Conservation (phyloP, 2,797 vertebrate genomes). For the Tenualosa thibaudeaui region DNA sequence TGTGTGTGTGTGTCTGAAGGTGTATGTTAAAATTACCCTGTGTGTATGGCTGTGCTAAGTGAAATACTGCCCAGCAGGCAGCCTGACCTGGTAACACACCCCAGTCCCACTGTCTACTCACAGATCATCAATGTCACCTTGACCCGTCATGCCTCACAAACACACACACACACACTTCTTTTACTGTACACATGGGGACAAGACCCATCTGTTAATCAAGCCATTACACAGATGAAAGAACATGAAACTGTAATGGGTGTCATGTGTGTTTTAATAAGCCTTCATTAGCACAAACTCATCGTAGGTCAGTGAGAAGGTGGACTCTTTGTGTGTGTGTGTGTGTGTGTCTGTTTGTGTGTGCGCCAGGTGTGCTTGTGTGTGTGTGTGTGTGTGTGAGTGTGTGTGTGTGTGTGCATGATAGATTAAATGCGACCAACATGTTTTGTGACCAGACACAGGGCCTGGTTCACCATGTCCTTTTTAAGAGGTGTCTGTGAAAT, state of each 20-base stretch:
- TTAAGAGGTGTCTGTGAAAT: neutral
- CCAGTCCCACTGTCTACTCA: neutral
- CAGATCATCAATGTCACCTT: neutral
- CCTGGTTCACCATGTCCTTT: neutral
- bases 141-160: neutral
- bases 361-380: too few relatives aligned
- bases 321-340: neutral
- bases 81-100: neutral
- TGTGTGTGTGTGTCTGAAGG: neutral
- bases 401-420: neutral
- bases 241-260: neutral
- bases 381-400: too few relatives aligned
- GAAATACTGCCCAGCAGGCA: neutral
- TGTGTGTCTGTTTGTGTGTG: neutral
- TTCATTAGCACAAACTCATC: constrained; percentile 42
- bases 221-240: neutral
- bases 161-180: neutral
- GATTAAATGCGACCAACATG: too few relatives aligned
- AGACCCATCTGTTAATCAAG: constrained; percentile 33
- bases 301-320: neutral
- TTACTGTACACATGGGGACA: constrained; percentile 40
- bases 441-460: neutral
- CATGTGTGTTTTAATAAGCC: constrained; percentile 22
- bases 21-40: neutral
- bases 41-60: neutral